Evolutionary conservation across 2,888 invertebrate genomes (phyloP).

Genomic region (Amiota mariae): DNA sequence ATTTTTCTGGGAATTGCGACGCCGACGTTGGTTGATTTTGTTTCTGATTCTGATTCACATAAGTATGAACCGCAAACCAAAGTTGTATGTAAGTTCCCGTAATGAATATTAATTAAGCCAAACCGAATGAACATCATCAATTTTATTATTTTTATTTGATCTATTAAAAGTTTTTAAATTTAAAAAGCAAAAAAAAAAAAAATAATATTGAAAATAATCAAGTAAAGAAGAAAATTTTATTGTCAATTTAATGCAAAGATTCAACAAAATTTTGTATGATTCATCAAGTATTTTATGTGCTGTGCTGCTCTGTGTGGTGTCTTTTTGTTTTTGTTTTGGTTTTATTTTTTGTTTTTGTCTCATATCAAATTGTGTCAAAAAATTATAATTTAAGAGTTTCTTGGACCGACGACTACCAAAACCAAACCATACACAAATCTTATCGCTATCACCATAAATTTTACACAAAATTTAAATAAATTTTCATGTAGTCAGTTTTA

Average conservation of each 20-base stretch:
- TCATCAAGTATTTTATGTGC: no score
- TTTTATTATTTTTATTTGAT: no score
- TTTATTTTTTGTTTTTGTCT: background rate
- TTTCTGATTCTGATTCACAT: background rate
- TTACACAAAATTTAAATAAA: slow-evolving; percentile 24
- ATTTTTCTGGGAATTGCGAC: slow-evolving; percentile 13
- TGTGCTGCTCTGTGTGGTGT: no score
- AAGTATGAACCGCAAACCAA: background rate
- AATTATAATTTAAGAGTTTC: slow-evolving; percentile 23
- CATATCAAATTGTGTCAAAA: slow-evolving; percentile 13
- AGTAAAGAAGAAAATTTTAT: no score
- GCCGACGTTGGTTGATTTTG: background rate
- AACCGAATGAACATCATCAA: background rate
- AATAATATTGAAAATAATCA: no score
- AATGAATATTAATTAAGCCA: slow-evolving; percentile 10
- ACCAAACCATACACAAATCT: slow-evolving; percentile 44
- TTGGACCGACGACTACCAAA: background rate
- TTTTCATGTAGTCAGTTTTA: background rate
- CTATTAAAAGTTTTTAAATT: no score
- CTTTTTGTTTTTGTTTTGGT: background rate
- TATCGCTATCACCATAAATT: slow-evolving; percentile 58
- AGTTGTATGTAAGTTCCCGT: background rate
- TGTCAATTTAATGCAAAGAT: no score
- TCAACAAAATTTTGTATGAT: no score
- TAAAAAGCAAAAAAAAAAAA: no score